Evolutionary conservation across 2,888 invertebrate species (phyloP).

Genomic region (Lasius platythorax): DNA sequence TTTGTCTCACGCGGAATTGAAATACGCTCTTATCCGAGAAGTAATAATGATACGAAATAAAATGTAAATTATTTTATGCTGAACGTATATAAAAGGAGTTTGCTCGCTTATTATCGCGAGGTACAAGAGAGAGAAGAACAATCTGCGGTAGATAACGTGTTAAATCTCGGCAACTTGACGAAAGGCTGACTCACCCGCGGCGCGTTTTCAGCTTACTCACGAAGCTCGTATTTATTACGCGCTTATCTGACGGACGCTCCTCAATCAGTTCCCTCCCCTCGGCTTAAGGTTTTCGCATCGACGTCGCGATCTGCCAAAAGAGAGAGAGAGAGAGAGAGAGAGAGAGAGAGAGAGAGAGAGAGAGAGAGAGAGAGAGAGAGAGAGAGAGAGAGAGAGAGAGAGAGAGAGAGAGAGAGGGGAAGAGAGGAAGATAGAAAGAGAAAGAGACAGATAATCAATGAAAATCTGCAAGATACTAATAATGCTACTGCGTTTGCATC

Average conservation of each 20-base stretch:
- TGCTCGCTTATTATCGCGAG: background rate
- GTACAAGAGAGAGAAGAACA: conserved; percentile 42
- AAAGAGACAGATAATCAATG: conserved; percentile 2
- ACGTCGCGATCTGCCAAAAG: conserved; percentile 21
- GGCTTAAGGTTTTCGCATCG: conserved; percentile 50
- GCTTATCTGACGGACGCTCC: conserved; percentile 76
- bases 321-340: background rate
- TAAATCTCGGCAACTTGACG: conserved; percentile 64
- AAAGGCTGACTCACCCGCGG: conserved; percentile 74
- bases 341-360: no score
- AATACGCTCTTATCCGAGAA: background rate
- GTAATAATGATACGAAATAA: background rate
- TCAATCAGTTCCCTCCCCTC: conserved; percentile 66
- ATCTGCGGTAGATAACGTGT: conserved; percentile 68
- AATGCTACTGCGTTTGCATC: conserved; percentile 40
- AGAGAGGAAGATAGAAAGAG: background rate
- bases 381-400: no score
- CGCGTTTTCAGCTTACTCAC: conserved; percentile 79
- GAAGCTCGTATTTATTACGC: conserved; percentile 80
- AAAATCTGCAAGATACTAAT: conserved; percentile 52
- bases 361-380: background rate
- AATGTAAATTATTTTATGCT: background rate
- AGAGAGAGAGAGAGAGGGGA: background rate
- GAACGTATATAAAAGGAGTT: background rate
- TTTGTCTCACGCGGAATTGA: background rate